These are phyloP conservation scores for Danio jaintianensis DNA, from an alignment of 2,797 vertebrate species.

Conservation along the genomic window DNA sequence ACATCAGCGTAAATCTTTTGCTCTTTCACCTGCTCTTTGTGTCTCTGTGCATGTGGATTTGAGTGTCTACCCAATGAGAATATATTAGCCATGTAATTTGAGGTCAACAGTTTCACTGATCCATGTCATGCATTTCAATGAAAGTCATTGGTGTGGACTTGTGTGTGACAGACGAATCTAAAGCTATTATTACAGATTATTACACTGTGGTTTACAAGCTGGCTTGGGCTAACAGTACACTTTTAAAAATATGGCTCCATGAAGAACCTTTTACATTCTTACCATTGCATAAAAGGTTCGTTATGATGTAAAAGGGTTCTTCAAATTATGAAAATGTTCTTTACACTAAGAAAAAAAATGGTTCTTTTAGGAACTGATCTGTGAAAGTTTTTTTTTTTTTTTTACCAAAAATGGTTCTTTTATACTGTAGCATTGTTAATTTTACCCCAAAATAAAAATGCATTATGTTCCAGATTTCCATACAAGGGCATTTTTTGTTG, in stretches of 20 bases:
- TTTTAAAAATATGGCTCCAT: background rate
- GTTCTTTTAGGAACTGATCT: no score
- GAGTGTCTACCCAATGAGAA: conserved; percentile 46
- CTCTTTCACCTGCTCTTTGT: conserved; percentile 19
- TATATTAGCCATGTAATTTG: conserved; percentile 47
- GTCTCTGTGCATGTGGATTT: conserved; percentile 12
- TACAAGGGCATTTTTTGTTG: no score
- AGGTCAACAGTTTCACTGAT: conserved; percentile 52
- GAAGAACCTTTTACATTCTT: no score
- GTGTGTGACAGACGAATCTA: background rate
- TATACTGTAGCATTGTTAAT: no score
- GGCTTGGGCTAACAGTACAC: background rate
- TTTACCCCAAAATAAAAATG: no score
- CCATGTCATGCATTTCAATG: conserved; percentile 38
- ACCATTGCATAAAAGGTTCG: no score
- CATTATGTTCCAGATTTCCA: no score
- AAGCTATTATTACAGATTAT: conserved; percentile 10
- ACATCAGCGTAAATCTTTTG: background rate
- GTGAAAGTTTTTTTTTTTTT: no score
- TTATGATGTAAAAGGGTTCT: no score
- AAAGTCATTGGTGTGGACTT: conserved; percentile 28
- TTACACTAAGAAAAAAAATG: no score
- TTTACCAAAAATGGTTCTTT: no score
- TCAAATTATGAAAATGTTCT: background rate
- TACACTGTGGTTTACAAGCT: background rate